Conservation (phyloP, 2,888 invertebrate species). For the Ferrisia virgata region DNA sequence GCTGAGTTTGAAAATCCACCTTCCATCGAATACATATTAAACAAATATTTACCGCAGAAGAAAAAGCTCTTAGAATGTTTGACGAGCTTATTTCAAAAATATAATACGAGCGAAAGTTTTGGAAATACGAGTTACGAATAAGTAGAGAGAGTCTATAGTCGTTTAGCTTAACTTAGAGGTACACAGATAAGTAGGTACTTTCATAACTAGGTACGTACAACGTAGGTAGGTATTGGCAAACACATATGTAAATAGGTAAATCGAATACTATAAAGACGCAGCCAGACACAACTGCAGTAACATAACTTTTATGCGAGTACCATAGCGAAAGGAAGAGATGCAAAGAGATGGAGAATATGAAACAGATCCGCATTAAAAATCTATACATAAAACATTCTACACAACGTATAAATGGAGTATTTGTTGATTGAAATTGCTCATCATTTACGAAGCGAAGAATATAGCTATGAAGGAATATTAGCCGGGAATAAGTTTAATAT, state of each 20-base stretch:
- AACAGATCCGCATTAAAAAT: neutral
- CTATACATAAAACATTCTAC: neutral
- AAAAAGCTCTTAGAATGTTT: constrained; percentile 5
- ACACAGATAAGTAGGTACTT: no score
- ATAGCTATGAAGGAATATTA: neutral
- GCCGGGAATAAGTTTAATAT: constrained; percentile 3
- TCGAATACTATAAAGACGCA: neutral
- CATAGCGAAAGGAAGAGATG: neutral
- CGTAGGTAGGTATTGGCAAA: neutral
- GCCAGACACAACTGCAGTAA: neutral
- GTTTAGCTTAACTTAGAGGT: no score
- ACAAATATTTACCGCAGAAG: neutral
- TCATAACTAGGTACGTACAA: no score
- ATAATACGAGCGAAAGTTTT: neutral
- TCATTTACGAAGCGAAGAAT: neutral
- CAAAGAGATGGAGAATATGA: no score
- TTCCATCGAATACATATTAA: neutral
- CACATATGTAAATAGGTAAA: neutral
- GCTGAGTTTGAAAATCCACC: neutral
- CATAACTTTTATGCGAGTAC: neutral
- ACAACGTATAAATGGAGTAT: neutral
- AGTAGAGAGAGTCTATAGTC: no score
- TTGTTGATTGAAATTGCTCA: neutral
- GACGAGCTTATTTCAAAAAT: constrained; percentile 7
- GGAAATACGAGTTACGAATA: neutral